These are phyloP conservation scores for Choreutis nemorana DNA, from an alignment of 2,888 invertebrate genomes.

Conservation along the genomic window DNA sequence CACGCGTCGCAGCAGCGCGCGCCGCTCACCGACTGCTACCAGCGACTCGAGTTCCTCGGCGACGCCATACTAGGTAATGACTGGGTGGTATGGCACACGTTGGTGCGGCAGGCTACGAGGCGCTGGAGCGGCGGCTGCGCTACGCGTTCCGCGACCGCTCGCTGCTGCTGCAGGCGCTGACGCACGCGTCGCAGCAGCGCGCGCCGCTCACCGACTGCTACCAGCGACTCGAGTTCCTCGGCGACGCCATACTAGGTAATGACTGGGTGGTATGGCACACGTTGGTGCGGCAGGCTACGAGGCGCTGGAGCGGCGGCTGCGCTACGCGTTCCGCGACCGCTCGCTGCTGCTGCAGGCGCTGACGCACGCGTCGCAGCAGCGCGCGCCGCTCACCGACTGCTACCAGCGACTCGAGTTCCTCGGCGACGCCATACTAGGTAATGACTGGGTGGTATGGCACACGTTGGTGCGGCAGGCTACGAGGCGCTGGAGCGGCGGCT, in stretches of 20 bases:
- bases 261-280: neutral
- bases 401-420: constrained; percentile 97
- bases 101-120: constrained; percentile 72
- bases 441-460: constrained; percentile 8
- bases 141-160: constrained; percentile 90
- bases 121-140: constrained; percentile 80
- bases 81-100: neutral
- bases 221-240: constrained; percentile 94
- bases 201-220: constrained; percentile 98
- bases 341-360: constrained; percentile 95
- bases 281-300: constrained; percentile 71
- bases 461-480: constrained; percentile 66
- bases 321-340: constrained; percentile 87
- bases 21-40: constrained; percentile 96
- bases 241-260: constrained; percentile 85
- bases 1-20: constrained; percentile 98
- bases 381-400: constrained; percentile 95
- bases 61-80: constrained; percentile 82
- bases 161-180: constrained; percentile 94
- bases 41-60: constrained; percentile 93
- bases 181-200: constrained; percentile 96
- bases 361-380: constrained; percentile 97
- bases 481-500: constrained; percentile 81
- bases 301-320: constrained; percentile 79
- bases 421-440: constrained; percentile 88